Base-by-base conservation (phyloP, 2,888 invertebrate genomes). In the Dyspetes luteomarginatus region DNA sequence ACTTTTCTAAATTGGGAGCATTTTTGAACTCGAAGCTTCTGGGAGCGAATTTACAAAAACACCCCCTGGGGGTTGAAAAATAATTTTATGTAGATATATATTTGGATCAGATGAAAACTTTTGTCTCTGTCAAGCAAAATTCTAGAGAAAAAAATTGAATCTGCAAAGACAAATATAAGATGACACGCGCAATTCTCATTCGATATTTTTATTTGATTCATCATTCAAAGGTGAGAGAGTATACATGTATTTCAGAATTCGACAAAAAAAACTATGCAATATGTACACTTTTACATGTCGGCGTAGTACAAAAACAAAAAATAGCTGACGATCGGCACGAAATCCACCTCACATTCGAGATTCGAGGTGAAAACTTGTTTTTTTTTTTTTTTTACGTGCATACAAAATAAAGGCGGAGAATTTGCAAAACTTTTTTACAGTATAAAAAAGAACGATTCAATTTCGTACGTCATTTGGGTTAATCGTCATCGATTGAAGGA, bases 231-330 rank as follows among this genome's bases (percentile, higher is more conserved):
- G 64, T n/a, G n/a, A 69, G 55, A 52, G 24, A 36, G 22, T 75
- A 79, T 64, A 79, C 58, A 24, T 30, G n/a, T 71, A 52, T 67
- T 50, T 65, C 19, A 41, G 45, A 30, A 55, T 17, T 41, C 36
- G 64, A 36, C 52, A 60, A 58, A 60, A 45, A 55, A 45, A 67
- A 72, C 41, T 72, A 78, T 62, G 62, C 56, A 74, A 58, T 79
- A 79, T 79, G 58, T 79, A 79, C 79, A 79, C 75, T 75, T 79
- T 79, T 65, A 75, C 50, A 79, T 24, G 56, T 65, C 69, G 52
- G 22, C 28, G 56, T 41, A 45, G 17, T 15, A 48, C 17, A 48
- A 48, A 48, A 48, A 65, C 36, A 71, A 72, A 76, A 64, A 48
- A 17, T 26, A 24, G 52, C 30, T 7, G 43, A 52, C 41, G 64